Conservation (phyloP, 2,888 invertebrate species). For the Onchidella celtica region DNA sequence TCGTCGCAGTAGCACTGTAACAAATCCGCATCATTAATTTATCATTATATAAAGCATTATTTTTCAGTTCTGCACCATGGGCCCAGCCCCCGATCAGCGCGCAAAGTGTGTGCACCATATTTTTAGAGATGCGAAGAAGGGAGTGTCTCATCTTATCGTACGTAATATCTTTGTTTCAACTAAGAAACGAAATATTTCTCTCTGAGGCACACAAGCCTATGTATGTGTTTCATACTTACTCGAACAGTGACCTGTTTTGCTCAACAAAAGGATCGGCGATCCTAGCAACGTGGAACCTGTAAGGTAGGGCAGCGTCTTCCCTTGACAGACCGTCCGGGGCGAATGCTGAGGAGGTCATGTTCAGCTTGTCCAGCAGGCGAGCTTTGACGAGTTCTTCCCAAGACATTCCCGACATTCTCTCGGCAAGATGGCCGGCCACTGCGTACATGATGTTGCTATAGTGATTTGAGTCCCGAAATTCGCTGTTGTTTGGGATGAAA, state of each 20-base stretch:
- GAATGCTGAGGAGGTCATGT: slow-evolving; percentile 30
- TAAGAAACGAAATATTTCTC: no score
- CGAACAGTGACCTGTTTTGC: slow-evolving; percentile 27
- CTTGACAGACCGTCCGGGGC: slow-evolving; percentile 16
- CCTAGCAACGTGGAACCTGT: slow-evolving; percentile 4
- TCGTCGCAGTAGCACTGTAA: no score
- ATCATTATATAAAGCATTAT: no score
- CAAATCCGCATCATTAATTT: no score
- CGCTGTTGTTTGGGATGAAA: slow-evolving; percentile 47
- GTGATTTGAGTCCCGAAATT: slow-evolving; percentile 32
- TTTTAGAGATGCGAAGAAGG: no score
- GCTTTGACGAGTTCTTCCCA: slow-evolving; percentile 26
- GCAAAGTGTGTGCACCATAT: no score
- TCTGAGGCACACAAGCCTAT: no score
- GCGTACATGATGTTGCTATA: slow-evolving; percentile 45
- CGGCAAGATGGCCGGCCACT: slow-evolving; percentile 39
- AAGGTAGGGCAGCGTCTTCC: slow-evolving; percentile 28
- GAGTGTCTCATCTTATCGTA: no score
- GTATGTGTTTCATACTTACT: no score
- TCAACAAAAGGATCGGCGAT: slow-evolving; percentile 1
- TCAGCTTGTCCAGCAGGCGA: slow-evolving; percentile 7
- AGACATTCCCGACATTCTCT: slow-evolving; percentile 31
- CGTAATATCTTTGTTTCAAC: no score
- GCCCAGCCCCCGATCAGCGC: no score
- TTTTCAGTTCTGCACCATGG: no score